Base-by-base conservation (phyloP, 35 echinoderm and acorn worm genomes). In the Apostichopus japonicus region DNA sequence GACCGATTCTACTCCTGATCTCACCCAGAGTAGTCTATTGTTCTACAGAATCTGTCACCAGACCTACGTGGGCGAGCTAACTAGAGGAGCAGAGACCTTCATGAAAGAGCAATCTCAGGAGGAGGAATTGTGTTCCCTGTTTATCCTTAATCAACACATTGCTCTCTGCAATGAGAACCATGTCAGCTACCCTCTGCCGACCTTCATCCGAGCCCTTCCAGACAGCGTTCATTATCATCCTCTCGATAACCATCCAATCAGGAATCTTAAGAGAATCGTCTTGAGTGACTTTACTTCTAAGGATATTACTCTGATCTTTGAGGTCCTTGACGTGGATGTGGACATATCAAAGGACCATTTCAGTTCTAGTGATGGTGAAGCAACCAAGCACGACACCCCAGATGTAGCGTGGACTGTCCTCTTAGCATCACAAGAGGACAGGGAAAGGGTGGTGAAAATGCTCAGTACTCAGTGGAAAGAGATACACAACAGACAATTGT, bases 131-230 rank as follows among this genome's bases (percentile, higher is more conserved):
- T 76, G 97, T 52, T 95, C 97, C 51, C 92, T 99, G 67, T 84
- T 96, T 8, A 81, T 99, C 59, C 96, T 95, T 65, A 95, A 95
- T 79, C 89, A 92, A 15, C 97, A 99, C 58, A 75, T 95, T 19
- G 94, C 92, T 2, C 84, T 99, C 9, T 95, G 95, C 77, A 78
- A 91, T 16, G 95, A 99, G 54, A 95, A 99, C 54, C 97, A 99
- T 67, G 97, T 99, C 25, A 96, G 95, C 61, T 99, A 99, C 77
- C 97, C 97, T 6, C 90, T 99, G 16, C 97, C 97, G 22, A 91
- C 77, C 82, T 99, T 96, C 92, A 92, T 91, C 24, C 94, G 94
- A 27, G 22, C 90, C 16, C 92, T 99, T 16, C 97, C 97, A 53
- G 95, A 99, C 19, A 95, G 58, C 54, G 54, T 87, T 22, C 97